Conservation (phyloP, 2,888 invertebrate genomes). For the Polymixis flavicincta region DNA sequence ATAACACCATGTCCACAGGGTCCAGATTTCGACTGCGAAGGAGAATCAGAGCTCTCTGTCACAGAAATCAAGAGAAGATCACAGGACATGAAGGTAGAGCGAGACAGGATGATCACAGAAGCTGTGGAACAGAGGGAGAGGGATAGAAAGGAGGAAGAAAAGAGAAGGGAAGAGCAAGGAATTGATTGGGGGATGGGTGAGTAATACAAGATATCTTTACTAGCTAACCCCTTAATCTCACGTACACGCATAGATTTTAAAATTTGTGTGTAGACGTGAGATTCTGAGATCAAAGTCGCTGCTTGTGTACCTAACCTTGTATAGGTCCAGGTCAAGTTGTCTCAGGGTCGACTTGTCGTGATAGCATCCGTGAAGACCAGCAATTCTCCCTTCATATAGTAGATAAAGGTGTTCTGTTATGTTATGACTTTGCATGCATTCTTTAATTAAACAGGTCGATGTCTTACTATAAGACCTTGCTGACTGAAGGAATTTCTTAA, state of each 20-base stretch:
- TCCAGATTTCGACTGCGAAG: slow-evolving; percentile 96
- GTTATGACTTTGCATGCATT: background rate
- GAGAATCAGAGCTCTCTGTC: slow-evolving; percentile 95
- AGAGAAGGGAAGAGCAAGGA: slow-evolving; percentile 92
- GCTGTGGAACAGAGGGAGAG: slow-evolving; percentile 87
- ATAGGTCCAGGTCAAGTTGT: too few relatives aligned
- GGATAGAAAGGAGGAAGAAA: slow-evolving; percentile 86
- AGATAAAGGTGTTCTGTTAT: background rate
- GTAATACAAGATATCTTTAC: slow-evolving; percentile 43
- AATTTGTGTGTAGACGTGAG: too few relatives aligned
- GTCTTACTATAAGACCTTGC: background rate
- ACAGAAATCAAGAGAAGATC: slow-evolving; percentile 93
- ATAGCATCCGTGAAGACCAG: background rate
- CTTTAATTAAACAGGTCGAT: background rate
- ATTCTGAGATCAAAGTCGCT: too few relatives aligned
- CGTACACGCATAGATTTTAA: too few relatives aligned
- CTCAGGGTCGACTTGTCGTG: background rate
- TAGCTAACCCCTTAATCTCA: background rate
- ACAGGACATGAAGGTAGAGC: slow-evolving; percentile 83
- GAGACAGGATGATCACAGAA: slow-evolving; percentile 85
- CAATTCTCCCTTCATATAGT: background rate
- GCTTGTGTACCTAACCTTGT: too few relatives aligned
- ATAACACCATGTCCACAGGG: slow-evolving; percentile 87
- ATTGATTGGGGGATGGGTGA: slow-evolving; percentile 98
- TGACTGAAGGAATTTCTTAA: background rate